phyloP scores from a whole-genome alignment of 1,140 invertebrate genomes.

The Elysia chlorotica region DNA sequence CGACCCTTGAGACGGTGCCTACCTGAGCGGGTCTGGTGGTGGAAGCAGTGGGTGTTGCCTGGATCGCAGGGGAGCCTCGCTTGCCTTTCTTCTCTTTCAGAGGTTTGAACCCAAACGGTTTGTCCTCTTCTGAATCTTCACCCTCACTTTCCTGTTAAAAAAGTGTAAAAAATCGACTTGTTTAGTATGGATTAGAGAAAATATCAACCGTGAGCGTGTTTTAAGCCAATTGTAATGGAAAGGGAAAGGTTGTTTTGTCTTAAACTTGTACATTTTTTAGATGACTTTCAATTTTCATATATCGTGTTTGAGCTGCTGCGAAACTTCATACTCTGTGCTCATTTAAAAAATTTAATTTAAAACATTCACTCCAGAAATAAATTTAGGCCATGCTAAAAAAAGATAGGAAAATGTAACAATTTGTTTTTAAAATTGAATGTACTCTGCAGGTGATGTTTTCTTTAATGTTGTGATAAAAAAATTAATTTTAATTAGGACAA shows the following conservation, averaged over 20 bases:
- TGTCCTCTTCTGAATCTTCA: slow-evolving; percentile 17
- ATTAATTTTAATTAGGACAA: no score
- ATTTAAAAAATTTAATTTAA: no score
- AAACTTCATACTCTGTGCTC: no score
- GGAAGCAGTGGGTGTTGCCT: not conserved
- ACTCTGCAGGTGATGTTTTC: no score
- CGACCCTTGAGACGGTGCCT: not conserved
- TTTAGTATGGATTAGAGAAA: not conserved
- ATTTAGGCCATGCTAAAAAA: no score
- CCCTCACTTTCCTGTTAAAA: slow-evolving; percentile 20
- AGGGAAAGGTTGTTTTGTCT: not conserved
- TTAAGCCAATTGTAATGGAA: not conserved
- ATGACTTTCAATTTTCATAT: not conserved
- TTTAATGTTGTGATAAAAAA: no score
- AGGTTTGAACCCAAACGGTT: slow-evolving; percentile 17
- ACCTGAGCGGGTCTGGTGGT: not conserved
- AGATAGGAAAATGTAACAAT: no score
- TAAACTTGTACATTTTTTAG: not conserved
- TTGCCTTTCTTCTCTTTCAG: slow-evolving; percentile 30
- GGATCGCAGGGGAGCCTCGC: not conserved
- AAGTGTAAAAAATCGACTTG: not conserved
- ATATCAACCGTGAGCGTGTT: not conserved
- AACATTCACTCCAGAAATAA: no score
- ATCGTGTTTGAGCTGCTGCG: not conserved
- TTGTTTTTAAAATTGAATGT: no score